These are phyloP conservation scores for Gymnodraco acuticeps DNA, from an alignment of 2,797 vertebrate genomes.

Conservation along the genomic window DNA sequence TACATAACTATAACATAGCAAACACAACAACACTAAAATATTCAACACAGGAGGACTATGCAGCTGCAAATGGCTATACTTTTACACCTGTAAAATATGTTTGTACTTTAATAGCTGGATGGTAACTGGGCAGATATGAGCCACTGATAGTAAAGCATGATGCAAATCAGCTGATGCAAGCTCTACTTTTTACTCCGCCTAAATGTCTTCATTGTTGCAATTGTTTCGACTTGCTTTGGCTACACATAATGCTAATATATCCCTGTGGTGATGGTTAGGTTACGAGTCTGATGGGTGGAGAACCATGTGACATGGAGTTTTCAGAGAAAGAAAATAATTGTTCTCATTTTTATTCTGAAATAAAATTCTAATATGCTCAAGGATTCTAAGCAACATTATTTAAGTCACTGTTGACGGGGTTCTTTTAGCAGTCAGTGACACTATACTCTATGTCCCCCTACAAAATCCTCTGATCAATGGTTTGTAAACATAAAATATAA, in stretches of 20 bases:
- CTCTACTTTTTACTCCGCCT: not conserved
- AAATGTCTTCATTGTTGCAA: slow-evolving; percentile 2
- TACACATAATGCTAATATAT: not conserved
- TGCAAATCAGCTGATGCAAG: slow-evolving; percentile 10
- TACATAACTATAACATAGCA: slow-evolving; percentile 12
- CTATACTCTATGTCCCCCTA: not conserved
- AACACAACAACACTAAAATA: slow-evolving; percentile 17
- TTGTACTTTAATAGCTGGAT: slow-evolving; percentile 2
- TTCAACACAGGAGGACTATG: not conserved
- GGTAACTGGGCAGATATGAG: slow-evolving; percentile 18
- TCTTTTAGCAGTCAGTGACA: not conserved
- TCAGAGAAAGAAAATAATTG: not conserved
- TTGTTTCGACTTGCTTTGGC: slow-evolving; percentile 2
- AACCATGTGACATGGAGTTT: slow-evolving; percentile 6
- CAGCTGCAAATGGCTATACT: not conserved
- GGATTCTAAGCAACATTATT: not conserved
- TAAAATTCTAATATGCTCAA: not conserved
- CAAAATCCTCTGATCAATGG: not conserved
- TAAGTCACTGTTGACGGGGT: not conserved
- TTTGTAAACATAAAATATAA: not conserved
- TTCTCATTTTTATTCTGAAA: not conserved
- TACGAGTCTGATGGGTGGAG: slow-evolving; percentile 22
- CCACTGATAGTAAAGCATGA: slow-evolving; percentile 17
- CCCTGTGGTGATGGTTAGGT: not conserved
- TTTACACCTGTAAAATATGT: slow-evolving; percentile 11